Percentiles rank a stretch among this genome's conserved stretches.
phyloP scores from a whole-genome alignment of 2,113 vertebrate genomes.

The Xiphorhynchus elegans region DNA sequence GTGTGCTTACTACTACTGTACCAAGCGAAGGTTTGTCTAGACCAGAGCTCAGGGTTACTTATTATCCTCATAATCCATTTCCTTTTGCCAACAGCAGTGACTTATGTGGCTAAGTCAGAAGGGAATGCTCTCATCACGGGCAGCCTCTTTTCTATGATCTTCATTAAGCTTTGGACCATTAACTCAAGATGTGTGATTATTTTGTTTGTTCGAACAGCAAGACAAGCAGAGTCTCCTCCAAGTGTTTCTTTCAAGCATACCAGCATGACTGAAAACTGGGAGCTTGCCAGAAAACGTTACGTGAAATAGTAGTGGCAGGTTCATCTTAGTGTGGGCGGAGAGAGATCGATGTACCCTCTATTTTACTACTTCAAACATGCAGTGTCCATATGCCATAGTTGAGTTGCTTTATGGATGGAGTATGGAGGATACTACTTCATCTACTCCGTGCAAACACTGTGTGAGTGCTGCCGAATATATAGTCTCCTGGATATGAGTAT shows the following conservation, averaged over 20 bases:
- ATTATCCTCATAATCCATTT: slow-evolving; percentile 28
- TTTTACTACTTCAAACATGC: slow-evolving; percentile 46
- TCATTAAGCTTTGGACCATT: slow-evolving; percentile 63
- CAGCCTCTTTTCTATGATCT: slow-evolving; percentile 47
- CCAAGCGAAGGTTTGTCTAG: slow-evolving; percentile 21
- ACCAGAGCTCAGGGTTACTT: slow-evolving; percentile 20
- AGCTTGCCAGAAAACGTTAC: slow-evolving; percentile 63
- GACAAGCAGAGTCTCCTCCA: slow-evolving; percentile 48
- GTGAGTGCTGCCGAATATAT: background rate
- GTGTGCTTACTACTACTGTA: background rate
- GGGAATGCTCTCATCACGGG: slow-evolving; percentile 34
- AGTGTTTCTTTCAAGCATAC: slow-evolving; percentile 63
- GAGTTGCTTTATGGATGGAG: slow-evolving; percentile 32
- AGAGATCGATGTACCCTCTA: slow-evolving; percentile 46
- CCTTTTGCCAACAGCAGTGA: slow-evolving; percentile 23
- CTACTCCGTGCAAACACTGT: background rate
- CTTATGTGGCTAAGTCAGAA: slow-evolving; percentile 47
- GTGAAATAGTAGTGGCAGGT: slow-evolving; percentile 64
- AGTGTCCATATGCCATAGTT: slow-evolving; percentile 50
- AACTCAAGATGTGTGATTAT: slow-evolving; percentile 48
- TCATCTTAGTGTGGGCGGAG: slow-evolving; percentile 51
- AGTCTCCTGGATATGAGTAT: background rate
- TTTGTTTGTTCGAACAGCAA: slow-evolving; percentile 57
- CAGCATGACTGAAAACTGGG: slow-evolving; percentile 68
- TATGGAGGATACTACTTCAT: slow-evolving; percentile 10